Conservation (phyloP, 35 echinoderm and acorn worm genomes). For the Apostichopus californicus region DNA sequence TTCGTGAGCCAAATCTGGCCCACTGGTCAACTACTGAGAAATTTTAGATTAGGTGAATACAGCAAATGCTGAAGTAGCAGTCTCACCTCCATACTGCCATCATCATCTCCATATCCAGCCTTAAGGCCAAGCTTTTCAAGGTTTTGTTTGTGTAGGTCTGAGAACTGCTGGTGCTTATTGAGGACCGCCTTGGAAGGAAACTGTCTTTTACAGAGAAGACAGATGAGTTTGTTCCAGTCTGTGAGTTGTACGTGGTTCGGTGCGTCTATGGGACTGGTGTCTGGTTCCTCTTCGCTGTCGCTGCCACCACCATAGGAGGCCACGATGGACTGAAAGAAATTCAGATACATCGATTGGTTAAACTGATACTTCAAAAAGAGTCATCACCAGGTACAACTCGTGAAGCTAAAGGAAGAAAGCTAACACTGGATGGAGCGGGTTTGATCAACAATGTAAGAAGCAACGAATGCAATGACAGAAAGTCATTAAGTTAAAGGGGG, state of each 20-base stretch:
- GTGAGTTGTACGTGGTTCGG: constrained; percentile 56
- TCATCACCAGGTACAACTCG: no score
- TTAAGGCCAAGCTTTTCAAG: constrained; percentile 63
- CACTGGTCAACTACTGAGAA: no score
- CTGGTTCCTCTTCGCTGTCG: constrained; percentile 87
- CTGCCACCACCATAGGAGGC: constrained; percentile 94
- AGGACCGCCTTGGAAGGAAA: constrained; percentile 85
- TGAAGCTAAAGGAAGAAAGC: no score
- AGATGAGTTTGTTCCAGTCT: constrained; percentile 93
- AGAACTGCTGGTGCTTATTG: constrained; percentile 95
- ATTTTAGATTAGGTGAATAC: no score
- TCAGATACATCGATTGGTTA: no score
- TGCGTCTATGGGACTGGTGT: constrained; percentile 31
- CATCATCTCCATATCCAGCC: constrained; percentile 18
- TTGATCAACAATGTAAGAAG: no score
- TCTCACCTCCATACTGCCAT: constrained; percentile 7
- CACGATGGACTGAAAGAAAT: constrained; percentile 51
- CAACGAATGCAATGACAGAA: no score
- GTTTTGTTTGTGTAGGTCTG: constrained; percentile 93
- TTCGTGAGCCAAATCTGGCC: no score
- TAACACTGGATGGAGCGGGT: no score
- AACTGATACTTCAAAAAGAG: no score
- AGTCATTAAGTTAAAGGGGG: no score
- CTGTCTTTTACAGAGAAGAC: constrained; percentile 97
- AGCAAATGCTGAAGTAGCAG: no score